phyloP scores from a whole-genome alignment of 2,797 vertebrate species.

The Jordanella pulchra region DNA sequence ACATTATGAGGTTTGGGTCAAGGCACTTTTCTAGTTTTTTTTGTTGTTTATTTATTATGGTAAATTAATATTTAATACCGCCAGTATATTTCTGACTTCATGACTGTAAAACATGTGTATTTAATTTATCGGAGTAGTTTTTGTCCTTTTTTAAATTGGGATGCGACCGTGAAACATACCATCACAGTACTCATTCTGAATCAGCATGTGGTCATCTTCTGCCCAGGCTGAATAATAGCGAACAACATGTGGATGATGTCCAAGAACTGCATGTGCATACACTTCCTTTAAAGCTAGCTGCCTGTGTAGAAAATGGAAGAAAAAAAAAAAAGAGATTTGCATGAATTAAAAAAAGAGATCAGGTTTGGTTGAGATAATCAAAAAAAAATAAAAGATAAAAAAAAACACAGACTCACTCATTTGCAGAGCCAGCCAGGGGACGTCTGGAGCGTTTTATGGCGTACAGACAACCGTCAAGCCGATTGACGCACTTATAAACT shows the following conservation, averaged over 20 bases:
- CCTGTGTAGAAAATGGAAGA: slow-evolving; percentile 67
- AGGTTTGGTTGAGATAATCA: neutral
- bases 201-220: slow-evolving; percentile 94
- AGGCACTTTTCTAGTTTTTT: no score
- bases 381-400: no score
- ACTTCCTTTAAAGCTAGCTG: slow-evolving; percentile 91
- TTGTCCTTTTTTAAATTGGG: no score
- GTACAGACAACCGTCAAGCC: slow-evolving; percentile 95
- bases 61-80: no score
- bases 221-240: slow-evolving; percentile 98
- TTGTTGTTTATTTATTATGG: no score
- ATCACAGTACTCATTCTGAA: slow-evolving; percentile 98
- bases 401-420: slow-evolving; percentile 90
- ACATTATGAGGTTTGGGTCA: no score
- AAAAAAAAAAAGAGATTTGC: neutral
- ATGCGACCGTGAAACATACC: slow-evolving; percentile 74
- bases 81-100: neutral
- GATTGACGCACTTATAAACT: slow-evolving; percentile 96
- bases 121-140: neutral
- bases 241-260: slow-evolving; percentile 95
- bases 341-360: neutral
- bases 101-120: no score
- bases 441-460: slow-evolving; percentile 93
- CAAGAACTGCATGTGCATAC: slow-evolving; percentile 96
- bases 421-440: slow-evolving; percentile 86